Evolutionary conservation across 2,888 invertebrate species (phyloP).

Genomic region (Gibbula magus): DNA sequence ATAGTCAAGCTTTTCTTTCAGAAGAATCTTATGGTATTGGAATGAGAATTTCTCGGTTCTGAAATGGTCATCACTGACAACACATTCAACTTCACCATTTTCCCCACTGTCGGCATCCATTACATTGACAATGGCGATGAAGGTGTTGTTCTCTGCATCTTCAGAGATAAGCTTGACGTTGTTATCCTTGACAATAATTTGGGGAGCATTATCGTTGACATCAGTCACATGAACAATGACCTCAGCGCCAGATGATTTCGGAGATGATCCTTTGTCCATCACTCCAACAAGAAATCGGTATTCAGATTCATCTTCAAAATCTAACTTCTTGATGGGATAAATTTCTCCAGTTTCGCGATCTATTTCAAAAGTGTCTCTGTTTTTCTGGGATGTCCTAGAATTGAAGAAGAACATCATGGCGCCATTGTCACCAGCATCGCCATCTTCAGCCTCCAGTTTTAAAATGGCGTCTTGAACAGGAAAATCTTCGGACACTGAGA

Average conservation of each 20-base stretch:
- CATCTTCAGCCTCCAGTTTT: conserved; percentile 85
- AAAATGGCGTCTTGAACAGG: conserved; percentile 52
- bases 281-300: conserved; percentile 82
- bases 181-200: conserved; percentile 85
- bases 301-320: conserved; percentile 86
- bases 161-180: conserved; percentile 79
- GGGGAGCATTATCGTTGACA: conserved; percentile 91
- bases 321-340: conserved; percentile 85
- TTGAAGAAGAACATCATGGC: conserved; percentile 75
- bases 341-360: conserved; percentile 92
- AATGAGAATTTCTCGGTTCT: conserved; percentile 49
- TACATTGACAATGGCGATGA: conserved; percentile 95
- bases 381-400: conserved; percentile 51
- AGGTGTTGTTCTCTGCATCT: conserved; percentile 89
- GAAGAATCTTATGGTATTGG: conserved; percentile 11
- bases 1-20: conserved; percentile 40
- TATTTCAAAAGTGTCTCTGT: conserved; percentile 76
- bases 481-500: conserved; percentile 55
- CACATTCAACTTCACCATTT: conserved; percentile 63
- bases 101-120: conserved; percentile 58
- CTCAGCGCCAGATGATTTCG: conserved; percentile 76
- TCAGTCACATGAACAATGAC: conserved; percentile 78
- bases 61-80: conserved; percentile 54
- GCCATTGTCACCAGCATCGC: conserved; percentile 88
- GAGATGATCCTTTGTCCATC: conserved; percentile 53